Evolutionary conservation across 2,797 vertebrate species (phyloP), one percentile per base, ranked within the genome.

Genomic region (Lagodon rhomboides): DNA sequence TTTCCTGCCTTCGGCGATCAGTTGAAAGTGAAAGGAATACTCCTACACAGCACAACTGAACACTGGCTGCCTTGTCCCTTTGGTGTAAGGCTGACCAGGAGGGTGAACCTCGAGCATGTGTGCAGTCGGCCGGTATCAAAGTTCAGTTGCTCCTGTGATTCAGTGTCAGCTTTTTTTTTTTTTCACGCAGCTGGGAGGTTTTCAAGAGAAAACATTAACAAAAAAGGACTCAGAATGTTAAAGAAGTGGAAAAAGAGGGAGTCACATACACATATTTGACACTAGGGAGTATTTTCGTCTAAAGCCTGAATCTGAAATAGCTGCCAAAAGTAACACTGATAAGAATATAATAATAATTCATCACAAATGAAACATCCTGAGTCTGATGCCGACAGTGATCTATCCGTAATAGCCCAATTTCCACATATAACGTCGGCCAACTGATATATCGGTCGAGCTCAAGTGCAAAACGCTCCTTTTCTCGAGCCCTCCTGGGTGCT

Each of bases 1-100:
- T 53, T 55, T 53, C 58, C 59, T 22, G 23, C 27, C 23, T 41
- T 67, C 10, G 22, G 47, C 49, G 22, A 58, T 62, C n/a, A 49
- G n/a, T 20, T 56, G 38, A 25, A 66, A 63, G 3, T 30, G 20
- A 38, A 59, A 73, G 12, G 6, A 22, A 4, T 27, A 43, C 17
- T 61, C 69, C 49, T 53, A 58, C 68, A 66, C 60, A 62, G 62
- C 53, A 30, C 18, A 43, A 54, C 59, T 38, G 18, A 76, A 70
- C 34, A 61, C 41, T 47, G 20, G 27, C n/a, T 50, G 20, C 54
- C 47, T 43, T 17, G 10, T 47, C 74, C 30, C 55, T 67, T 34
- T 18, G 23, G 61, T 41, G 13, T 18, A 41, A 38, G 50, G 34
- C 30, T 4, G 7, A 64, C 6, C 53, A 10, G 44, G 22, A 53